These are phyloP conservation scores for Jacana jacana DNA, from an alignment of 2,113 vertebrate genomes.

Conservation along the genomic window DNA sequence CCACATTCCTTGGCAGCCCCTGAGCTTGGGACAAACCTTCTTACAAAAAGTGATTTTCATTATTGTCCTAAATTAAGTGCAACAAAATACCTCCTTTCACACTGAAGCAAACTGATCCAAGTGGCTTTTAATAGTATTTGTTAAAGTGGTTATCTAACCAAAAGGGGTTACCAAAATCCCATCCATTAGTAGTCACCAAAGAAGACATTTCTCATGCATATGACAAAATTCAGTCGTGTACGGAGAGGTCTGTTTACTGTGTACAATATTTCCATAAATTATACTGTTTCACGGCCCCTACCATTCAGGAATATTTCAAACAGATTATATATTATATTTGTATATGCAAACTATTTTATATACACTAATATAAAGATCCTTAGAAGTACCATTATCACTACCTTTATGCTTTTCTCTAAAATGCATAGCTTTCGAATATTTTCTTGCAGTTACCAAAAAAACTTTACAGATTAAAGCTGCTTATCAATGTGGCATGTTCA, in stretches of 20 bases:
- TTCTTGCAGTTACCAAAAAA: constrained; percentile 65
- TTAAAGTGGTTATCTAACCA: constrained; percentile 61
- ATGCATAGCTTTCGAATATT: constrained; percentile 61
- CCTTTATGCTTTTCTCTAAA: constrained; percentile 59
- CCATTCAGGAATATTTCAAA: constrained; percentile 58
- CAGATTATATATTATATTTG: constrained; percentile 62
- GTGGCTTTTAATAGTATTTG: constrained; percentile 46
- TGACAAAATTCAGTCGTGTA: constrained; percentile 45
- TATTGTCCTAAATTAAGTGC: not conserved
- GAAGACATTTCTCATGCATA: constrained; percentile 61
- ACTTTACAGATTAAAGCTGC: constrained; percentile 66
- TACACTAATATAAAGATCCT: constrained; percentile 68
- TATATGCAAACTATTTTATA: constrained; percentile 66
- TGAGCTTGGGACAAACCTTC: constrained; percentile 21
- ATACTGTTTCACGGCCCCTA: constrained; percentile 47
- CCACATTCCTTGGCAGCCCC: too few relatives aligned
- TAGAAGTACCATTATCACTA: constrained; percentile 62
- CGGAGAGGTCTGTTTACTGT: constrained; percentile 48
- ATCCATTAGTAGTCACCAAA: constrained; percentile 57
- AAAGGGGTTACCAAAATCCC: constrained; percentile 53
- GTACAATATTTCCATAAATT: constrained; percentile 49
- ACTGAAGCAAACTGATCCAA: constrained; percentile 51
- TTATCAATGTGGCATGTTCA: constrained; percentile 61
- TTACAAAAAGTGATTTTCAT: not conserved
- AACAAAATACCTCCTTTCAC: constrained; percentile 1